Conservation (phyloP, 2,888 invertebrate species). For the Agrotis segetum region DNA sequence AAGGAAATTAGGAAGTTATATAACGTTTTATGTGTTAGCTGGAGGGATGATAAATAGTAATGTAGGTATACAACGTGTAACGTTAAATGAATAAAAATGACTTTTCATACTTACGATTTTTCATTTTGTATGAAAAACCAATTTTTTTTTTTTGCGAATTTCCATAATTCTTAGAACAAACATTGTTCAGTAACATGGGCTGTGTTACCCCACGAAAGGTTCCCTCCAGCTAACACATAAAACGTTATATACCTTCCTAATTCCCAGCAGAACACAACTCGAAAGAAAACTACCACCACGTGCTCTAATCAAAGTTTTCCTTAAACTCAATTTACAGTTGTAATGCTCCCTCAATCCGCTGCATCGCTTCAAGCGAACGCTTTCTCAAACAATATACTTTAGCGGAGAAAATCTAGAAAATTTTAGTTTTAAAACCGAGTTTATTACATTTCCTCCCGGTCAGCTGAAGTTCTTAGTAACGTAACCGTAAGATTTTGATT, state of each 20-base stretch:
- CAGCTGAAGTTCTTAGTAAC: constrained; percentile 21
- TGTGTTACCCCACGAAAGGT: too few relatives aligned
- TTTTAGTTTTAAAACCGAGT: constrained; percentile 36
- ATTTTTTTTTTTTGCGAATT: too few relatives aligned
- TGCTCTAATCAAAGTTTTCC: constrained; percentile 47
- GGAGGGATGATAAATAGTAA: neutral
- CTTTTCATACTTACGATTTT: too few relatives aligned
- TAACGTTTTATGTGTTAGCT: constrained; percentile 9
- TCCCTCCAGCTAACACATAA: neutral
- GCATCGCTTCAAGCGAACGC: constrained; percentile 30
- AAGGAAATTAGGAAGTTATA: constrained; percentile 19
- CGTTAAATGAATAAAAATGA: too few relatives aligned
- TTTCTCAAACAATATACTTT: constrained; percentile 41
- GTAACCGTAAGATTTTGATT: constrained; percentile 33
- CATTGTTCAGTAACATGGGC: too few relatives aligned
- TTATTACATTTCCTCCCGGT: constrained; percentile 39
- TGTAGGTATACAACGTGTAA: too few relatives aligned
- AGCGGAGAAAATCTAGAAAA: constrained; percentile 30
- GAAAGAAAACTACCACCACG: constrained; percentile 15
- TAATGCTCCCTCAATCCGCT: constrained; percentile 29
- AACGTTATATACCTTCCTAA: constrained; percentile 9
- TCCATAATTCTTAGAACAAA: too few relatives aligned
- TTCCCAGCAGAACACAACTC: constrained; percentile 28
- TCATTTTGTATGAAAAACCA: too few relatives aligned
- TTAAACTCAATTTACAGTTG: constrained; percentile 42